Evolutionary conservation across 2,888 invertebrate genomes (phyloP).

Genomic region (Drosophila flavopinicola): DNA sequence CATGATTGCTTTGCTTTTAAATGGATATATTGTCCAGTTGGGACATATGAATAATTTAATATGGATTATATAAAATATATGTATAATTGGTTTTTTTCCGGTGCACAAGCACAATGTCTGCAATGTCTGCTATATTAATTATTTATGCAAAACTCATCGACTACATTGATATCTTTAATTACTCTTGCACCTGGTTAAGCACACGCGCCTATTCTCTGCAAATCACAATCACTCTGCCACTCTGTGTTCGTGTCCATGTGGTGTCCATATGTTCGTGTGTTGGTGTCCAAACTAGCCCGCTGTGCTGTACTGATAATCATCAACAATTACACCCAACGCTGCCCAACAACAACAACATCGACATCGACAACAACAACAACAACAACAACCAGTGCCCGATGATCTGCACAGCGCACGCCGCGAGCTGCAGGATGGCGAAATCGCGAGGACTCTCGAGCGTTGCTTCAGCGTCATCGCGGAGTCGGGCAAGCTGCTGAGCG

Average conservation of each 20-base stretch:
- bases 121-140: neutral
- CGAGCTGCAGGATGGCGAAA: conserved; percentile 88
- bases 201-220: conserved; percentile 51
- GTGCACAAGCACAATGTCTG: neutral
- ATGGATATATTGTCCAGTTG: too few relatives aligned
- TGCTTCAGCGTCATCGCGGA: conserved; percentile 90
- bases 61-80: too few relatives aligned
- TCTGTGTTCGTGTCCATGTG: conserved; percentile 33
- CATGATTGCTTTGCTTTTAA: too few relatives aligned
- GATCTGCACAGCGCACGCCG: conserved; percentile 91
- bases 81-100: neutral
- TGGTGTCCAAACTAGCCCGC: conserved; percentile 39
- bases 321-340: conserved; percentile 65
- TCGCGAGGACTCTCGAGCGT: conserved; percentile 89
- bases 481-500: conserved; percentile 83
- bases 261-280: conserved; percentile 35
- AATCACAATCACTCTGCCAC: conserved; percentile 25
- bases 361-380: conserved; percentile 14
- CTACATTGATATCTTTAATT: neutral
- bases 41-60: too few relatives aligned
- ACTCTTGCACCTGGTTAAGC: conserved; percentile 28
- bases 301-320: conserved; percentile 64
- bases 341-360: conserved; percentile 36
- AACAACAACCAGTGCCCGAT: conserved; percentile 87
- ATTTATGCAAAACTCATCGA: neutral